These are phyloP conservation scores for Chironomus striatipennis DNA, from an alignment of 1,140 invertebrate genomes.

Conservation along the genomic window DNA sequence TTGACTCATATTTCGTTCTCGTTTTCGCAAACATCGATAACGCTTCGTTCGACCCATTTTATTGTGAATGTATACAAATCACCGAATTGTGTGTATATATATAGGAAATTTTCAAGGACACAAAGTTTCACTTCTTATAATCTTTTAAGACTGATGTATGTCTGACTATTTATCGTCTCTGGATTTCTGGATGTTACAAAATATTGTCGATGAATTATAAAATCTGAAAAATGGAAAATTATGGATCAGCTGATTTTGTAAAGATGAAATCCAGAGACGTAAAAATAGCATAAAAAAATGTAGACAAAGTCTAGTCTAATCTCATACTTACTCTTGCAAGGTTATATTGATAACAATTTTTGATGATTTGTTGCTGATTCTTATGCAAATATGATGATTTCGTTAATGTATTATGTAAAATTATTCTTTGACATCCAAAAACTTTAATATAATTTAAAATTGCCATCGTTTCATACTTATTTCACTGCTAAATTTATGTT, in stretches of 20 bases:
- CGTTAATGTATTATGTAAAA: neutral
- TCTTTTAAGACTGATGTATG: neutral
- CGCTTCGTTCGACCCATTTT: constrained; percentile 24
- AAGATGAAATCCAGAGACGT: neutral
- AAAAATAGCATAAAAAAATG: neutral
- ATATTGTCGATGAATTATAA: neutral
- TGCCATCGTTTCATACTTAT: neutral
- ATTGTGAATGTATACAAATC: neutral
- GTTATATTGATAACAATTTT: neutral
- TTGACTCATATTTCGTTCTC: neutral
- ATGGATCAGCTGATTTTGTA: neutral
- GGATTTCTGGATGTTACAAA: neutral
- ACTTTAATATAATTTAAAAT: constrained; percentile 10
- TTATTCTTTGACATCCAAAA: constrained; percentile 13
- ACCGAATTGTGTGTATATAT: no score
- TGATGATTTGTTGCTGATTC: neutral
- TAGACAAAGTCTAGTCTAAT: neutral
- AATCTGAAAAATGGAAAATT: constrained; percentile 1
- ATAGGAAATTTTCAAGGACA: neutral
- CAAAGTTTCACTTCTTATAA: neutral
- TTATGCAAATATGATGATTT: neutral
- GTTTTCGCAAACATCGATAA: neutral
- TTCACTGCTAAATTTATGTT: neutral
- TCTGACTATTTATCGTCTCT: neutral
- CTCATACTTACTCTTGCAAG: neutral